Evolutionary conservation across 2,888 invertebrate species (phyloP), one percentile per base, ranked within the genome.

Genomic region (Masnerella sp.): DNA sequence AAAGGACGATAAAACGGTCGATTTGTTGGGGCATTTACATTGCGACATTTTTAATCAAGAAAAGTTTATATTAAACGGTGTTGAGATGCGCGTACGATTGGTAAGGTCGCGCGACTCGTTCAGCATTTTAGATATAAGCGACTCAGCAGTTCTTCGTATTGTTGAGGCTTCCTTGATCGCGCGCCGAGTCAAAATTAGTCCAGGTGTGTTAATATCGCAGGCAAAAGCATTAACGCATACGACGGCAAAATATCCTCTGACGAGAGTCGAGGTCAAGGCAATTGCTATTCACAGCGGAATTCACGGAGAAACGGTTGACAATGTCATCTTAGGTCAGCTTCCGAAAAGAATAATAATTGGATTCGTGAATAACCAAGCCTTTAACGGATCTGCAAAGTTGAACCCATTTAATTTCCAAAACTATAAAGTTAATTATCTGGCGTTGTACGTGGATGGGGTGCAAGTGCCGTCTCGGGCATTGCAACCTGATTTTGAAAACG

Each of bases 121-220:
- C n/a, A n/a, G n/a, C n/a, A n/a, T n/a, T n/a, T n/a, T n/a, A n/a
- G n/a, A n/a, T n/a, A n/a, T n/a, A n/a, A n/a, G n/a, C n/a, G n/a
- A n/a, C n/a, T n/a, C n/a, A n/a, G n/a, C n/a, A n/a, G n/a, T n/a
- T n/a, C n/a, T n/a, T n/a, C n/a, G n/a, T n/a, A 43, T 78, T 15
- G 51, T 72, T 15, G 34, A 56, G 8, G 51, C 59, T n/a, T 38
- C 49, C 0, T 56, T 82, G 7, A 58, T 77, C 12, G 68, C 82
- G 1, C 18, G 79, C 9, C 74, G 77, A 5, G 71, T 71, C 0
- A 75, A 75, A 12, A 74, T 80, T 8, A 78, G 59, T 8, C 81
- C 80, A 0, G 75, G 68, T 1, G 72, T 83, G 2, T 28, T 80
- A 11, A n/a, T 82, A 0, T 78, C 78, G 0, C 81, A 83, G 38